Evolutionary conservation across 2,888 invertebrate species (phyloP).

Genomic region (Sarcophaga caerulescens): DNA sequence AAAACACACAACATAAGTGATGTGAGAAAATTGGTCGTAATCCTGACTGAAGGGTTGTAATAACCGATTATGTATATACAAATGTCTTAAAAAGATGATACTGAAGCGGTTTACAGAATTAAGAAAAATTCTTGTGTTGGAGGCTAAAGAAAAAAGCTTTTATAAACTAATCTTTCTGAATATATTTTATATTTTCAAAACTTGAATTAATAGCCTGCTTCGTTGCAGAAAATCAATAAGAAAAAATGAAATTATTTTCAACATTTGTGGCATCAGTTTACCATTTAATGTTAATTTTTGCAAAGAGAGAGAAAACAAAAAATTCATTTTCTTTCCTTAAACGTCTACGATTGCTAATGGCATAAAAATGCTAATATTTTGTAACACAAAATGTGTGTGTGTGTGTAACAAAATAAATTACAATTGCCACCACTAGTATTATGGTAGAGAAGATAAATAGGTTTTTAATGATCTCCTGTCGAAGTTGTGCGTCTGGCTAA

Average conservation of each 20-base stretch:
- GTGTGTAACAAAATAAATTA: slow-evolving; percentile 19
- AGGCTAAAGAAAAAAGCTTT: too few species aligned
- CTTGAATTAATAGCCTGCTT: too few species aligned
- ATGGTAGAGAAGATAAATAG: slow-evolving; percentile 39
- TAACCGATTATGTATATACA: too few species aligned
- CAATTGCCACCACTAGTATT: background rate
- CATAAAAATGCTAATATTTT: slow-evolving; percentile 30
- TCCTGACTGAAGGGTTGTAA: too few species aligned
- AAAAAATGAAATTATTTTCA: background rate
- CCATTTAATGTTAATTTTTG: background rate
- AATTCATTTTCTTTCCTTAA: background rate
- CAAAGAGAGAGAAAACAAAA: background rate
- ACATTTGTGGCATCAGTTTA: background rate
- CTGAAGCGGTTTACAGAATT: too few species aligned
- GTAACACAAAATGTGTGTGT: background rate
- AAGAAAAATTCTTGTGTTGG: too few species aligned
- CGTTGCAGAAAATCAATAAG: too few species aligned
- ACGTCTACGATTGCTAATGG: slow-evolving; percentile 26
- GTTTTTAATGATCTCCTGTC: slow-evolving; percentile 61
- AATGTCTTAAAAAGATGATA: too few species aligned
- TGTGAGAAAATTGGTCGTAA: too few species aligned
- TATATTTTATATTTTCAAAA: too few species aligned
- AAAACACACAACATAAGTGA: too few species aligned
- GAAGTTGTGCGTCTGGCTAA: background rate
- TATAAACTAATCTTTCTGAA: too few species aligned